Evolutionary conservation across 2,113 vertebrate species (phyloP).

Genomic region (Hippoglossus stenolepis): DNA sequence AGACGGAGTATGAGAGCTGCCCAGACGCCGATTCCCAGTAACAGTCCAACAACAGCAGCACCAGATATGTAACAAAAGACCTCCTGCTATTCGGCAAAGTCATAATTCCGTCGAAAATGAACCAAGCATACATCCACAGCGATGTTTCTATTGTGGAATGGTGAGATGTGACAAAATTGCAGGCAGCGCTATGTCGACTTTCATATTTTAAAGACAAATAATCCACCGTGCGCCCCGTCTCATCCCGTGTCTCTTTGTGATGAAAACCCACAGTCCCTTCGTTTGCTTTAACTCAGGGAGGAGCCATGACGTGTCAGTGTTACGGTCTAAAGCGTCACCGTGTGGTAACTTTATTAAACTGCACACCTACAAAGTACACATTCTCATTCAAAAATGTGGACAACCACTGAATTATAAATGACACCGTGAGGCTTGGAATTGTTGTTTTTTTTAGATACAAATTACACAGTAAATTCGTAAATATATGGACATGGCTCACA

Average conservation of each 20-base stretch:
- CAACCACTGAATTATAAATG: too few relatives aligned
- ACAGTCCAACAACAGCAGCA: too few relatives aligned
- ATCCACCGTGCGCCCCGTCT: conserved; percentile 10
- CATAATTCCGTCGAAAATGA: conserved; percentile 55
- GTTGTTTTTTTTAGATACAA: too few relatives aligned
- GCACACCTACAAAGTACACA: neutral
- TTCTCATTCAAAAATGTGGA: neutral
- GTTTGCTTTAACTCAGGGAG: conserved; percentile 47
- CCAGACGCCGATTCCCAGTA: too few relatives aligned
- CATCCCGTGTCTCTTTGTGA: conserved; percentile 53
- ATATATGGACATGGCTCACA: too few relatives aligned
- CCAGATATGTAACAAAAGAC: conserved; percentile 17
- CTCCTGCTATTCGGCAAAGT: conserved; percentile 11
- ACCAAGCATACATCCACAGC: conserved; percentile 3
- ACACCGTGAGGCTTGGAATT: too few relatives aligned
- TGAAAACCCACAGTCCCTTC: conserved; percentile 42
- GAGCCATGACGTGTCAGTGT: conserved; percentile 37
- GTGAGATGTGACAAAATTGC: neutral
- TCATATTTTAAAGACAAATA: neutral
- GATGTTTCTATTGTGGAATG: neutral
- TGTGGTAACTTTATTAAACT: conserved; percentile 47
- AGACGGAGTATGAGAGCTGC: too few relatives aligned
- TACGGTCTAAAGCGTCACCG: conserved; percentile 64
- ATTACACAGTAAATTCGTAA: too few relatives aligned
- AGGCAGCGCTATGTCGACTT: neutral